phyloP scores from a whole-genome alignment of 2,888 invertebrate genomes.

The Leptogaster cylindrica region DNA sequence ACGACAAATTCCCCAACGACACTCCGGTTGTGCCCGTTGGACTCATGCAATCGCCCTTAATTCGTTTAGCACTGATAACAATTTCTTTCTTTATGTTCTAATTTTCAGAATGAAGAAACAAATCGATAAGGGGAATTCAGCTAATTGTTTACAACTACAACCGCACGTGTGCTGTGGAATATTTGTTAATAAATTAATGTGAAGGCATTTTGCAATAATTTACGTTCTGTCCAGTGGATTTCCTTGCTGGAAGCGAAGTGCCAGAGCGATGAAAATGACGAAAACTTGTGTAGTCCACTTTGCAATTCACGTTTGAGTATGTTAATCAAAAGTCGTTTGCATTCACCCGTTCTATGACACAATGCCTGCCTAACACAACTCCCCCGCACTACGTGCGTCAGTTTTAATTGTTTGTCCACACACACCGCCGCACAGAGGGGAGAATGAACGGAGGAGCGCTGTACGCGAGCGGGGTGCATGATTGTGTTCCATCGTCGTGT shows the following conservation, averaged over 20 bases:
- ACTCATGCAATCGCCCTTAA: no score
- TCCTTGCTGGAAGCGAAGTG: neutral
- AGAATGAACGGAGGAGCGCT: no score
- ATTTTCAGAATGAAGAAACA: no score
- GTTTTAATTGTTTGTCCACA: slow-evolving; percentile 22
- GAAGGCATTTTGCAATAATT: no score
- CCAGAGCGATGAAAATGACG: slow-evolving; percentile 18
- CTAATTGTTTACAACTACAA: no score
- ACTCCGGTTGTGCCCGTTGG: no score
- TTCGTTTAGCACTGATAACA: no score
- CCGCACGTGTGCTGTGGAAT: no score
- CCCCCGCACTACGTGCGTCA: slow-evolving; percentile 13
- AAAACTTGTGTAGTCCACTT: slow-evolving; percentile 6
- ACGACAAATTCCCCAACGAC: no score
- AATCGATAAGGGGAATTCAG: no score
- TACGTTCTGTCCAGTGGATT: neutral
- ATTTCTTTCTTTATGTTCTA: no score
- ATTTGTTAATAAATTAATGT: no score
- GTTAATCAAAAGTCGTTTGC: slow-evolving; percentile 40
- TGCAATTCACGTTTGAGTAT: slow-evolving; percentile 24
- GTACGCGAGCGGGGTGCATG: neutral
- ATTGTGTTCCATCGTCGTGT: neutral
- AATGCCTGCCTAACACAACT: neutral
- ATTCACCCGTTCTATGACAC: slow-evolving; percentile 14
- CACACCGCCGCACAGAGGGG: neutral